A percentile compares a stretch with the other conserved stretches of the same genome.
Evolutionary conservation across 2,797 vertebrate species (phyloP).

Genomic region (Typhlichthys eigenmanni): DNA sequence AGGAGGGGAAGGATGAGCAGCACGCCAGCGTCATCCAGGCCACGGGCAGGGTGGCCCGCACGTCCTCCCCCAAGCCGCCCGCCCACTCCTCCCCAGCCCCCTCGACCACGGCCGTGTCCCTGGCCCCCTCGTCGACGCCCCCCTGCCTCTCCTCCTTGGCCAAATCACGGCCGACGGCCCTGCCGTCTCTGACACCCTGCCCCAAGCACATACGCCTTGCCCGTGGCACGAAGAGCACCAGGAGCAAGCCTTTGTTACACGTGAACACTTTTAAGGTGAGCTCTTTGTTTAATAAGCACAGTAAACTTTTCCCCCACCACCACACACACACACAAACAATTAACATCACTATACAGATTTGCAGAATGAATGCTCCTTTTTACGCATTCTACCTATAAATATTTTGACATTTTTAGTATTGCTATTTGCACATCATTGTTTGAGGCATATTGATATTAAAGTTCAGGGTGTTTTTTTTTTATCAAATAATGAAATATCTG

Average conservation of each 20-base stretch:
- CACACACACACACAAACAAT: no score
- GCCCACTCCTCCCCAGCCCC: constrained; percentile 31
- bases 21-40: constrained; percentile 92
- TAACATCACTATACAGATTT: not conserved
- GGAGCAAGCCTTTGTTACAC: constrained; percentile 71
- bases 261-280: constrained; percentile 79
- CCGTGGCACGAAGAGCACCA: constrained; percentile 77
- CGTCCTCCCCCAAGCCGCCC: constrained; percentile 53
- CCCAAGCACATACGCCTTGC: constrained; percentile 26
- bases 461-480: constrained; percentile 27
- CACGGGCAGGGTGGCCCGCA: constrained; percentile 82
- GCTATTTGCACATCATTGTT: constrained; percentile 27
- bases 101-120: constrained; percentile 22
- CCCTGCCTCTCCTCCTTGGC: constrained; percentile 24
- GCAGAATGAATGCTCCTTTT: no score
- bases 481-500: constrained; percentile 41
- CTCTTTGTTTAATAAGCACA: constrained; percentile 13
- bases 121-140: constrained; percentile 42
- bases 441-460: constrained; percentile 39
- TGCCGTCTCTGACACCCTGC: constrained; percentile 24
- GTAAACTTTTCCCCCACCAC: no score
- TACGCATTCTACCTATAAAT: constrained; percentile 3
- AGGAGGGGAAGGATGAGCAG: constrained; percentile 86
- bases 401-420: constrained; percentile 20
- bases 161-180: constrained; percentile 17